Percentiles rank a stretch among this genome's conserved stretches.
phyloP scores from a whole-genome alignment of 2,888 invertebrate species.

The Exephanes ischioxanthus region DNA sequence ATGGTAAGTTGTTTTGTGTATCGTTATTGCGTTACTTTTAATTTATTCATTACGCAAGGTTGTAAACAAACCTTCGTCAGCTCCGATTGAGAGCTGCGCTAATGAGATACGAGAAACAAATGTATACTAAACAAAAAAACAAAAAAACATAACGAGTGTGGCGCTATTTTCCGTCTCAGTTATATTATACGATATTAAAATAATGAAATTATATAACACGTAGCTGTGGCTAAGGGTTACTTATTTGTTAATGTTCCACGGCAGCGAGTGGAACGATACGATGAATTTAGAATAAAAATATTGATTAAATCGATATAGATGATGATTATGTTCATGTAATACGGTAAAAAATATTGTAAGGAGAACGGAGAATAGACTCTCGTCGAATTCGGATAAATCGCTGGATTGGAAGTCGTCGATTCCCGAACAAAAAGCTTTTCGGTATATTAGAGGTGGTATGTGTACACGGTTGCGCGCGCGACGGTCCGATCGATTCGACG shows the following conservation, averaged over 20 bases:
- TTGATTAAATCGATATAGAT: slow-evolving; percentile 6
- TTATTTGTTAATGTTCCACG: slow-evolving; percentile 60
- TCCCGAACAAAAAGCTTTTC: slow-evolving; percentile 20
- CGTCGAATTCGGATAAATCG: slow-evolving; percentile 44
- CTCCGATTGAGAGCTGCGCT: background rate
- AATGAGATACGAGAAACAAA: slow-evolving; percentile 46
- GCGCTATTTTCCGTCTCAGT: slow-evolving; percentile 21
- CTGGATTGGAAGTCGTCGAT: slow-evolving; percentile 16
- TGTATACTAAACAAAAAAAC: slow-evolving; percentile 57
- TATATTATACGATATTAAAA: slow-evolving; percentile 44
- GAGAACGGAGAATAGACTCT: slow-evolving; percentile 14
- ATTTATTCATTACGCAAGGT: slow-evolving; percentile 22
- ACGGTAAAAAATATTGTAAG: background rate
- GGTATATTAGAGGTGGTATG: background rate
- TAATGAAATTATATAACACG: slow-evolving; percentile 26
- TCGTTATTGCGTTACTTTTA: slow-evolving; percentile 30
- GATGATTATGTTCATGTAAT: slow-evolving; percentile 18
- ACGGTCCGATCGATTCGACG: slow-evolving; percentile 80
- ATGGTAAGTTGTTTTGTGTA: slow-evolving; percentile 59
- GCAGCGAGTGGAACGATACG: slow-evolving; percentile 22
- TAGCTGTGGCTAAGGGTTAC: slow-evolving; percentile 48
- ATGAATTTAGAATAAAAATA: slow-evolving; percentile 35
- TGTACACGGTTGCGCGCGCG: slow-evolving; percentile 69
- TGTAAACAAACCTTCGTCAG: slow-evolving; percentile 31
- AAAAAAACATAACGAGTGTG: slow-evolving; percentile 17